Evolutionary conservation across 2,888 invertebrate genomes (phyloP), one percentile per base, ranked within the genome.

Genomic region (Nomada fucata): DNA sequence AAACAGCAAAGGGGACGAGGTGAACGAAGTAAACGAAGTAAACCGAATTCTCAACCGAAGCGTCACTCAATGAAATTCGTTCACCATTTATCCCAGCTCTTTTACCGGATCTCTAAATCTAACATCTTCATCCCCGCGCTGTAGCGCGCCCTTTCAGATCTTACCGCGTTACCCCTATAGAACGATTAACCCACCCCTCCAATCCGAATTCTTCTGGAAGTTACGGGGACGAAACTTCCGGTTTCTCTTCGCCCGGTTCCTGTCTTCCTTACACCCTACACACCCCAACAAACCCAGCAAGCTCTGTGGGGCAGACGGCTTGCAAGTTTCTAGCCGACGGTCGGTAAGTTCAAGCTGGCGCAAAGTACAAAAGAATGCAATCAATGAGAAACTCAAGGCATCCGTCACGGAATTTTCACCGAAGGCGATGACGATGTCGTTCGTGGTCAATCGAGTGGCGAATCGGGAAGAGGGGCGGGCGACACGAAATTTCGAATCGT

Each of bases 301-400:
- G 26, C 3, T 52, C 29, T 7, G n/a, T 1, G 23, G 26, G 52
- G 52, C 29, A 42, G 60, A n/a, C n/a, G 29, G 23, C n/a, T 18
- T 50, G 44, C 65, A n/a, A 70, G 70, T 70, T 59, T 47, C 29
- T 20, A n/a, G 29, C 29, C 70, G 59, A 73, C 79, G 76, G 79
- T 79, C 79, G 83, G 82, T 79, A 87, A 86, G 77, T 86, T 81
- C 73, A 75, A 71, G 76, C 87, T 82, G 73, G 67, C 75, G 55
- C 75, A 78, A 81, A 79, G 82, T 82, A 85, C 79, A 79, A 87
- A 87, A 88, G 84, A 87, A 87, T 83, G 50, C 60, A 50, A 71
- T 71, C 70, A 71, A 70, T 50, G 70, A 70, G 60, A 60, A 47
- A 47, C 47, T 20, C 59, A 18, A 20, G 70, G 59, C 59, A 70